These are phyloP conservation scores for Girardinichthys multiradiatus DNA, from an alignment of 2,113 vertebrate species.

Conservation along the genomic window DNA sequence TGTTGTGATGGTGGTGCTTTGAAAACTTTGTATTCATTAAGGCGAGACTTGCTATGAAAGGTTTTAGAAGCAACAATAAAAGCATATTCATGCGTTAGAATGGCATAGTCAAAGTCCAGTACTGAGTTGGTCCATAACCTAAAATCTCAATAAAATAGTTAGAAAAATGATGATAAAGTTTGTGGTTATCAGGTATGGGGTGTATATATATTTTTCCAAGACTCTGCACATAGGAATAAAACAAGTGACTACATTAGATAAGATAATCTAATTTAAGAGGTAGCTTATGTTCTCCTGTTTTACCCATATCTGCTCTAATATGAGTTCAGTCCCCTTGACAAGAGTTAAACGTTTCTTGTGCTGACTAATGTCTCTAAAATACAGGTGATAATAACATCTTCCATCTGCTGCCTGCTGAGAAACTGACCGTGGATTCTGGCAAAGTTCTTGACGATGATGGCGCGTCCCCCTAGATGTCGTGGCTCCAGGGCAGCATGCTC, in stretches of 20 bases:
- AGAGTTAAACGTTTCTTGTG: not conserved
- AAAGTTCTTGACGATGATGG: slow-evolving; percentile 96
- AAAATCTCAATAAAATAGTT: no score
- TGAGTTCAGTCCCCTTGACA: not conserved
- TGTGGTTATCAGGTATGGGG: not conserved
- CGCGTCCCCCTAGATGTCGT: slow-evolving; percentile 90
- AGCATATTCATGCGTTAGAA: no score
- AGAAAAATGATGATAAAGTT: no score
- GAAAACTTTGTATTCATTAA: no score
- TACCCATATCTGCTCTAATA: not conserved
- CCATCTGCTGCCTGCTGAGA: not conserved
- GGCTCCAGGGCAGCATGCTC: slow-evolving; percentile 94
- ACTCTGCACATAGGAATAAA: no score
- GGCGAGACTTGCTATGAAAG: no score
- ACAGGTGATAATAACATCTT: no score
- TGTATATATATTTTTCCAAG: no score
- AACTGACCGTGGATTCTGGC: slow-evolving; percentile 91
- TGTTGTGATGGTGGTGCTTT: not conserved
- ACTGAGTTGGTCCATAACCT: not conserved
- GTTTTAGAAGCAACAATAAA: no score
- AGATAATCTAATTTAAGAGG: no score
- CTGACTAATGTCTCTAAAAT: not conserved
- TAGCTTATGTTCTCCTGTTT: not conserved
- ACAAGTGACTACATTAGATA: no score
- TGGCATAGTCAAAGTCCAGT: not conserved